These are phyloP conservation scores for Hoplostethus atlanticus DNA, from an alignment of 2,797 vertebrate species.

Conservation along the genomic window DNA sequence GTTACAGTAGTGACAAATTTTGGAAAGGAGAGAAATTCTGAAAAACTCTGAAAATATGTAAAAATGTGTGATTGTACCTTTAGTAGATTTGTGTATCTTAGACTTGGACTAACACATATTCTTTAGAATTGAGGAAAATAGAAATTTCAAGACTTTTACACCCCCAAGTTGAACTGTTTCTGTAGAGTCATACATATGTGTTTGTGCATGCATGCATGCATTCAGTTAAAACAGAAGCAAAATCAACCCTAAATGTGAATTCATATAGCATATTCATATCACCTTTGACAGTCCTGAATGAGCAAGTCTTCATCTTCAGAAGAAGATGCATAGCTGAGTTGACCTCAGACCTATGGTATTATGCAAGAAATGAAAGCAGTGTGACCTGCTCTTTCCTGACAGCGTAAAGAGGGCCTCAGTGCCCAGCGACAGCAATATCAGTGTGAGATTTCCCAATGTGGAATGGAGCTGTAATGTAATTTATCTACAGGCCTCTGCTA, in stretches of 20 bases:
- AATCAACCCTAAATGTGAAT: slow-evolving; percentile 41
- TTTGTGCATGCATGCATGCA: not conserved
- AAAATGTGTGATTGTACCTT: too few relatives aligned
- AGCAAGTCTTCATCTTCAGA: not conserved
- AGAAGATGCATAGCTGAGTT: slow-evolving; percentile 35
- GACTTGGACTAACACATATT: too few relatives aligned
- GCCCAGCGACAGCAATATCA: slow-evolving; percentile 62
- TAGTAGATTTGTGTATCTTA: too few relatives aligned
- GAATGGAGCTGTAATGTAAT: slow-evolving; percentile 82
- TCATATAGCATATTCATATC: slow-evolving; percentile 24
- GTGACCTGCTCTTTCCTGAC: slow-evolving; percentile 64
- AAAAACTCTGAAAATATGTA: too few relatives aligned
- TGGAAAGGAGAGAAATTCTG: too few relatives aligned
- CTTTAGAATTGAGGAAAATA: too few relatives aligned
- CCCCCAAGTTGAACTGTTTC: too few relatives aligned
- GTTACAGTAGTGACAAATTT: too few relatives aligned
- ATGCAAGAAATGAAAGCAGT: slow-evolving; percentile 62
- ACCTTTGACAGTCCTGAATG: slow-evolving; percentile 29
- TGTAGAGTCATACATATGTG: not conserved
- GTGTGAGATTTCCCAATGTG: slow-evolving; percentile 73
- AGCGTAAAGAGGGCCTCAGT: slow-evolving; percentile 43
- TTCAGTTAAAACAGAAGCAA: slow-evolving; percentile 38
- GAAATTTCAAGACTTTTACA: too few relatives aligned
- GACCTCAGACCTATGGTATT: slow-evolving; percentile 59
- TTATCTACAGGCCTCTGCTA: slow-evolving; percentile 82